phyloP scores from a whole-genome alignment of 2,888 invertebrate species.

The Lomographa bimaculata region DNA sequence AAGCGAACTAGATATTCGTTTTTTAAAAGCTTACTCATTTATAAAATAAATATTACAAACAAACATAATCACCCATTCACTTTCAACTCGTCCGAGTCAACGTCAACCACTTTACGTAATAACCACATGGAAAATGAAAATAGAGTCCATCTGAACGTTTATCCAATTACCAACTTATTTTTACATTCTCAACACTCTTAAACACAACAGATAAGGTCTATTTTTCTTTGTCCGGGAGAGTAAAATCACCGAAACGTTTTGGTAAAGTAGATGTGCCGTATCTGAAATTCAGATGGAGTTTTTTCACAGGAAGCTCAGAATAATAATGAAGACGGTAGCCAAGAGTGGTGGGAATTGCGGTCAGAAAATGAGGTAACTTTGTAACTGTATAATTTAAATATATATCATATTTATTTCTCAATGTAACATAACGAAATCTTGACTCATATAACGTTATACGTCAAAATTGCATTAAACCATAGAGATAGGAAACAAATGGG shows the following conservation, averaged over 20 bases:
- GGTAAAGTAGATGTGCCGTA: slow-evolving; percentile 47
- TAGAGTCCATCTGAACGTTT: slow-evolving; percentile 51
- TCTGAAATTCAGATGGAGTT: slow-evolving; percentile 67
- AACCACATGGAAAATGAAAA: slow-evolving; percentile 53
- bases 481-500: too few species aligned
- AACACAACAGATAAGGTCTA: slow-evolving; percentile 24
- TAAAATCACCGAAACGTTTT: slow-evolving; percentile 40
- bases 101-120: slow-evolving; percentile 34
- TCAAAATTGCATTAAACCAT: too few species aligned
- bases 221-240: slow-evolving; percentile 19
- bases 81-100: slow-evolving; percentile 27
- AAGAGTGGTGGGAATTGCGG: slow-evolving; percentile 13
- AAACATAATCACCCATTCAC: slow-evolving; percentile 6
- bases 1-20: too few species aligned
- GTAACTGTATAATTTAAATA: too few species aligned
- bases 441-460: too few species aligned
- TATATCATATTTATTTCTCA: too few species aligned
- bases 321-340: slow-evolving; percentile 23
- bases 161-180: slow-evolving; percentile 48
- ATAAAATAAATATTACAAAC: too few species aligned
- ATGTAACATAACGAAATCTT: too few species aligned
- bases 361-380: background rate
- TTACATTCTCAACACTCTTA: background rate
- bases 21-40: too few species aligned
- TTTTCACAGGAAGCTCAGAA: slow-evolving; percentile 41